phyloP scores from a whole-genome alignment of 2,797 vertebrate genomes.

The Xiphorhynchus erythropygius region DNA sequence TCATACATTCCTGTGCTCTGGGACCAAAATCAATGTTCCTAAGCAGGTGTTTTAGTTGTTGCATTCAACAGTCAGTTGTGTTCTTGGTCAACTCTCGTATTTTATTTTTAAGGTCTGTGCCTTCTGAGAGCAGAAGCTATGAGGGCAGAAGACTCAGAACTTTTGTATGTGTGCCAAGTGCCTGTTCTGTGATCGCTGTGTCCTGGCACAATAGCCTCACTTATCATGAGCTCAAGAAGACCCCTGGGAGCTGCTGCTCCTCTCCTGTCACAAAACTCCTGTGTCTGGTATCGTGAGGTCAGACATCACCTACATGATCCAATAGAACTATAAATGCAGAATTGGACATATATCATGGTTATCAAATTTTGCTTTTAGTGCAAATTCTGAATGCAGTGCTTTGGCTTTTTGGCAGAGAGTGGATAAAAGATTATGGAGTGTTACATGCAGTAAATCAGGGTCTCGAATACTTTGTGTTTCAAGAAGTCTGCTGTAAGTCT shows the following conservation, averaged over 20 bases:
- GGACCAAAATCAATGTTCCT: background rate
- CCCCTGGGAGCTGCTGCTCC: background rate
- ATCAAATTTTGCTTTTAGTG: background rate
- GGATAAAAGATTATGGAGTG: background rate
- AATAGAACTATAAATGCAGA: background rate
- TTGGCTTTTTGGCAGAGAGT: background rate
- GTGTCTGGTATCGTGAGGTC: background rate
- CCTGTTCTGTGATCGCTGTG: fast-evolving
- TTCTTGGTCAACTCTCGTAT: background rate
- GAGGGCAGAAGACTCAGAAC: background rate
- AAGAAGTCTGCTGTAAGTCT: background rate
- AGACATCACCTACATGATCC: background rate
- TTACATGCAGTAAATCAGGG: background rate
- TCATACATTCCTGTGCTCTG: background rate
- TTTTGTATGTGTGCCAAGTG: background rate
- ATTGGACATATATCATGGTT: background rate
- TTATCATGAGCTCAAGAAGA: background rate
- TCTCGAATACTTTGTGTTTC: background rate
- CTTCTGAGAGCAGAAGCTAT: background rate
- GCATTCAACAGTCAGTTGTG: background rate
- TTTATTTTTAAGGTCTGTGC: background rate
- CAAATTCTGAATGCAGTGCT: background rate
- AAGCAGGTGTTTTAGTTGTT: background rate
- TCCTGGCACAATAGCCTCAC: background rate
- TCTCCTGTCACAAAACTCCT: fast-evolving